A percentile compares a stretch with the other conserved stretches of the same genome.
Conservation (phyloP, 2,888 invertebrate species). For the Nemurella pictetii region DNA sequence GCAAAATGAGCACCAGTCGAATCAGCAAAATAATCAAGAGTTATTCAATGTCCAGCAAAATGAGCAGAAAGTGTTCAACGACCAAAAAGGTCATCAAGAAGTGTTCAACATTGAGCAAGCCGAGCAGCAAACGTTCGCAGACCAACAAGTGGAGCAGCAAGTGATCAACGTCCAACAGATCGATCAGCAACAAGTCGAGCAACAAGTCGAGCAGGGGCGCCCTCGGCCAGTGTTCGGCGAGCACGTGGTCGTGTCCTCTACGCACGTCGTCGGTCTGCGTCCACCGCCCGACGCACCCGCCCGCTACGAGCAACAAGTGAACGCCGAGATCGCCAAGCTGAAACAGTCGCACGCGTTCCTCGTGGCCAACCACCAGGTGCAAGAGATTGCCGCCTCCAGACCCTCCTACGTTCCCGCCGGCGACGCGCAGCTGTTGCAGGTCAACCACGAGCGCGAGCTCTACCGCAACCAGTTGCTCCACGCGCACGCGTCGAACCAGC, state of each 20-base stretch:
- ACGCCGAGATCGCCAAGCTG: background rate
- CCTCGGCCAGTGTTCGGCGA: background rate
- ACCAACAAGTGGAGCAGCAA: background rate
- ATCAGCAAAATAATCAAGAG: slow-evolving; percentile 2
- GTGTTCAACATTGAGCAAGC: background rate
- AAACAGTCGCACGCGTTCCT: background rate
- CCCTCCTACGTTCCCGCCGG: background rate
- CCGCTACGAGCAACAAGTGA: background rate
- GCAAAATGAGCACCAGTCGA: too few relatives aligned
- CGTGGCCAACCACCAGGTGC: background rate
- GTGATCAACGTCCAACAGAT: background rate
- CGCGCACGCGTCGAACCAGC: background rate
- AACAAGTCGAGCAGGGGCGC: background rate
- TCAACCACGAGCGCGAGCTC: background rate
- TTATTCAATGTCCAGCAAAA: too few relatives aligned
- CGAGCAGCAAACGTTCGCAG: background rate
- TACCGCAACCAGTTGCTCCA: background rate
- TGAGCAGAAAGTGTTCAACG: background rate
- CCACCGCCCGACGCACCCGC: background rate
- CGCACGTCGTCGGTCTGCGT: background rate
- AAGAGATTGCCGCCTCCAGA: background rate
- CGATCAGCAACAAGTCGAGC: background rate
- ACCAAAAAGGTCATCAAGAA: background rate
- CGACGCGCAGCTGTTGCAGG: background rate
- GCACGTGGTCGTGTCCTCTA: background rate